These are phyloP conservation scores for Phalangium opilio DNA, from an alignment of 2,888 invertebrate species.

Conservation along the genomic window DNA sequence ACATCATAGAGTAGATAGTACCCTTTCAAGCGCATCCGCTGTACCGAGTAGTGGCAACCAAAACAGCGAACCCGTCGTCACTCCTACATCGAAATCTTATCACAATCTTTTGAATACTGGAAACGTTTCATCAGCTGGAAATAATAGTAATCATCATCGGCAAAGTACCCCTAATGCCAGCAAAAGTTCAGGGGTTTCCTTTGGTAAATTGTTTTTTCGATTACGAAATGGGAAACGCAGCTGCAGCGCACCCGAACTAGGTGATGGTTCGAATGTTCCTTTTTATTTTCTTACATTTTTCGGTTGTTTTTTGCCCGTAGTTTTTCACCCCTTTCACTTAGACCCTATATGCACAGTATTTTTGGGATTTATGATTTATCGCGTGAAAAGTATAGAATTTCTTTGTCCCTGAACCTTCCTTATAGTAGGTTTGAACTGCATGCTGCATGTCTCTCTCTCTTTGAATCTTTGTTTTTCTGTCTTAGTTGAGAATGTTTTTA, in stretches of 20 bases:
- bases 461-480: no score
- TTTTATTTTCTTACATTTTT: not conserved
- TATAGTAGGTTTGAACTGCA: not conserved
- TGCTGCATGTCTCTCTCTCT: not conserved
- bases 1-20: constrained; percentile 3
- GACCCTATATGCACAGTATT: not conserved
- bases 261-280: constrained; percentile 36
- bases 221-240: constrained; percentile 46
- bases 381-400: not conserved
- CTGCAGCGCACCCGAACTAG: constrained; percentile 82
- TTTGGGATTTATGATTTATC: not conserved
- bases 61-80: not conserved
- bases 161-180: constrained; percentile 11
- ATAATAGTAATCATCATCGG: not conserved
- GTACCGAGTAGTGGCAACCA: not conserved
- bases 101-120: constrained; percentile 5
- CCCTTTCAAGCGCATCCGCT: not conserved
- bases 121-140: constrained; percentile 1
- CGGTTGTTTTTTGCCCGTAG: not conserved
- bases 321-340: not conserved
- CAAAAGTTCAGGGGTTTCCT: constrained; percentile 41
- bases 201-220: constrained; percentile 47
- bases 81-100: constrained; percentile 7
- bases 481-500: not conserved
- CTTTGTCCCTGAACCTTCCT: not conserved